These are phyloP conservation scores for Epicauta chinensis DNA, from an alignment of 1,140 invertebrate species.

Conservation along the genomic window DNA sequence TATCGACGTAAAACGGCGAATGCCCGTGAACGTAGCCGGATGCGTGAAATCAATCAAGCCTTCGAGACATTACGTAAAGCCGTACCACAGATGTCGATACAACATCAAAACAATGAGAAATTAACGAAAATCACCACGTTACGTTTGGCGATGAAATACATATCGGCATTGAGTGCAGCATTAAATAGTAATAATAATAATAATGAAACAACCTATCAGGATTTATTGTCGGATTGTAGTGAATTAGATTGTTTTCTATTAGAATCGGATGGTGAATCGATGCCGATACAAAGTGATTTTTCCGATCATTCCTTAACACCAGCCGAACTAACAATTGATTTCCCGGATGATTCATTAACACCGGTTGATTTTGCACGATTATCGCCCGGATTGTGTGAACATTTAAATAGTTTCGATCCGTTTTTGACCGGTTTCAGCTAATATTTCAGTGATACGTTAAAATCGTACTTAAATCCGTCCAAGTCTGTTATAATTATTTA, in stretches of 20 bases:
- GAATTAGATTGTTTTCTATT: slow-evolving; percentile 38
- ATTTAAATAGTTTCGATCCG: slow-evolving; percentile 33
- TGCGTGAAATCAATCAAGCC: slow-evolving; percentile 83
- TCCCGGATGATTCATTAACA: slow-evolving; percentile 35
- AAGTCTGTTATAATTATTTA: too few species aligned
- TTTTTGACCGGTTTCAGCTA: slow-evolving; percentile 38
- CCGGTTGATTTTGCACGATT: slow-evolving; percentile 31
- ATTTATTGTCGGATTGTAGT: slow-evolving; percentile 35
- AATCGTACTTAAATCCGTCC: not conserved
- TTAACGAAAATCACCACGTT: slow-evolving; percentile 85
- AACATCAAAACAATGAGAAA: slow-evolving; percentile 58
- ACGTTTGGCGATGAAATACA: slow-evolving; percentile 82
- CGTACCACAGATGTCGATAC: slow-evolving; percentile 56
- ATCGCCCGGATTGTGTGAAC: slow-evolving; percentile 33
- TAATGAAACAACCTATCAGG: slow-evolving; percentile 19
- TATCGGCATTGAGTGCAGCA: slow-evolving; percentile 54
- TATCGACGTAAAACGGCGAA: slow-evolving; percentile 86
- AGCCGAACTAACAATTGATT: slow-evolving; percentile 34
- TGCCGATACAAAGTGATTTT: slow-evolving; percentile 36
- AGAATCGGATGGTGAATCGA: slow-evolving; percentile 39
- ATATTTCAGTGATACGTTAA: not conserved
- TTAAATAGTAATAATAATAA: slow-evolving; percentile 32
- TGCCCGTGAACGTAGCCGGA: slow-evolving; percentile 74
- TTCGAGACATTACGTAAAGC: slow-evolving; percentile 72
- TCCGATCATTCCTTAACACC: slow-evolving; percentile 38